Conservation (phyloP, 35 echinoderm and acorn worm species). For the Holothuria glaberrima region DNA sequence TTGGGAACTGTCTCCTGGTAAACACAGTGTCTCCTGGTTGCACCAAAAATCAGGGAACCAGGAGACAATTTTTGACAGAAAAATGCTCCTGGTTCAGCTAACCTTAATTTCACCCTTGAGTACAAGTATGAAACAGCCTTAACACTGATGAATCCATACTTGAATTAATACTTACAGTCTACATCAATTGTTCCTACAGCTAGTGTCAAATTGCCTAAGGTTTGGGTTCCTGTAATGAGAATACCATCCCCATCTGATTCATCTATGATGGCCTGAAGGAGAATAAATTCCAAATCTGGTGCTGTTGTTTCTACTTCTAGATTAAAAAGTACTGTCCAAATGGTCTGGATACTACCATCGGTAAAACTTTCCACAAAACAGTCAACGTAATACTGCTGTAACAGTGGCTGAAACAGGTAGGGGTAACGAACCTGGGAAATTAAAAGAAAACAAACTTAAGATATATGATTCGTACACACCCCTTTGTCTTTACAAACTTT, state of each 20-base stretch:
- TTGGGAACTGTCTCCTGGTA: too few relatives aligned
- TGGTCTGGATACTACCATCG: neutral
- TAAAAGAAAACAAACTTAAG: neutral
- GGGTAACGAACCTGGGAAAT: slow-evolving; percentile 6
- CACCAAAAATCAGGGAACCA: too few relatives aligned
- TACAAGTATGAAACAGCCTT: too few relatives aligned
- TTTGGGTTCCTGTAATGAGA: slow-evolving; percentile 18
- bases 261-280: neutral
- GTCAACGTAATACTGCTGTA: neutral
- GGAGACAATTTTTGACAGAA: too few relatives aligned
- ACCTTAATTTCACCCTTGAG: too few relatives aligned
- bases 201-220: slow-evolving; percentile 4
- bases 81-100: too few relatives aligned
- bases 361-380: slow-evolving; percentile 23
- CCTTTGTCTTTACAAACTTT: too few relatives aligned
- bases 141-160: too few relatives aligned
- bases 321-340: slow-evolving; percentile 9
- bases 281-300: neutral
- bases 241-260: neutral
- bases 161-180: slow-evolving; percentile 3
- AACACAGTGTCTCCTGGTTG: too few relatives aligned
- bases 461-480: too few relatives aligned
- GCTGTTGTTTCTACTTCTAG: neutral
- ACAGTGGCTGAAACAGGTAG: neutral
- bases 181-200: neutral